Evolutionary conservation across 2,888 invertebrate species (phyloP).

Genomic region (Eristalis pertinax): DNA sequence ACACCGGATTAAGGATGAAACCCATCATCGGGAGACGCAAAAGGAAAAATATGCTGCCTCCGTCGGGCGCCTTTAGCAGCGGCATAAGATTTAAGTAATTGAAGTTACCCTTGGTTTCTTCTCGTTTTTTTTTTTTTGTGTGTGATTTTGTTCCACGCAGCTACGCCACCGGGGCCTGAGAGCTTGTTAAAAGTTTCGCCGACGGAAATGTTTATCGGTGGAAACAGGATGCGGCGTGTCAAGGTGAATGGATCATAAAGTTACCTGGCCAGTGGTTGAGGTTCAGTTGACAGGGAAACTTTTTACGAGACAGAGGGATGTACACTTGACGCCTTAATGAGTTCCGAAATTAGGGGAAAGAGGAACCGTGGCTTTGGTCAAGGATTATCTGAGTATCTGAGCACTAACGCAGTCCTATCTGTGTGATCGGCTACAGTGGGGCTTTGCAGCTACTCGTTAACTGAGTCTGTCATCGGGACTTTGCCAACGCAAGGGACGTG

Average conservation of each 20-base stretch:
- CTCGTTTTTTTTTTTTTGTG: background rate
- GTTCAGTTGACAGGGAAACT: slow-evolving; percentile 24
- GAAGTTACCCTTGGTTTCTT: slow-evolving; percentile 2
- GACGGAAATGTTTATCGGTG: slow-evolving; percentile 20
- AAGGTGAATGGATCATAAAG: background rate
- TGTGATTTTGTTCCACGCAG: background rate
- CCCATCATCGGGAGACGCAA: slow-evolving; percentile 27
- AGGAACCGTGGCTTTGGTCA: background rate
- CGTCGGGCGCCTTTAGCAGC: background rate
- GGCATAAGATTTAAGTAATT: slow-evolving; percentile 18
- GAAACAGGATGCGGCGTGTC: background rate
- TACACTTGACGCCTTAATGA: background rate
- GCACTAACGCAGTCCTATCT: background rate
- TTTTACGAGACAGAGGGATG: background rate
- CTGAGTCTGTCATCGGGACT: no score
- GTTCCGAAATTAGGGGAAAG: background rate
- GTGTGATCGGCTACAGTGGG: background rate
- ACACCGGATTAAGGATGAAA: slow-evolving; percentile 18
- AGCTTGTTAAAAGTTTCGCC: slow-evolving; percentile 32
- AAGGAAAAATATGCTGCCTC: slow-evolving; percentile 4
- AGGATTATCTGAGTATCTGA: background rate
- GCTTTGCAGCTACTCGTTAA: no score
- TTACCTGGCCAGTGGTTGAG: background rate
- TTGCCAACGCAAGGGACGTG: no score
- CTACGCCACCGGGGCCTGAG: background rate